Conservation (phyloP, 1,140 invertebrate species). For the Phthorimaea operculella region DNA sequence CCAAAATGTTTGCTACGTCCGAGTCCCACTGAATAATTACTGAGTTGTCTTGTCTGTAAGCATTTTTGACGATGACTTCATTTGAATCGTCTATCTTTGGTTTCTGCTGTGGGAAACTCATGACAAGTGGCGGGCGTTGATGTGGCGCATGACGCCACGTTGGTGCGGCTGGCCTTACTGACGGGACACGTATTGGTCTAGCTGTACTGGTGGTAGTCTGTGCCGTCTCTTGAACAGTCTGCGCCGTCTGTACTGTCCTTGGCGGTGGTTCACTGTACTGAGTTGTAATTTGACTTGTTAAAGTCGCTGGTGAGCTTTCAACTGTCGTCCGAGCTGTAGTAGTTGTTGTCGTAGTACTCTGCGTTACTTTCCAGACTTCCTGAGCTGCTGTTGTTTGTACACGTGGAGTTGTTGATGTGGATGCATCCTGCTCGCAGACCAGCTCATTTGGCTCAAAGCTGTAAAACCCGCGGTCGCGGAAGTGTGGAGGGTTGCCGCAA, state of each 20-base stretch:
- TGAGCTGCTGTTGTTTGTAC: constrained; percentile 23
- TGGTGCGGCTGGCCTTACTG: constrained; percentile 45
- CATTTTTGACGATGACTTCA: constrained; percentile 87
- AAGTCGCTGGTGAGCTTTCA: constrained; percentile 28
- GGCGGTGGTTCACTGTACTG: constrained; percentile 43
- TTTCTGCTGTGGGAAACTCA: constrained; percentile 75
- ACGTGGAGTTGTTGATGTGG: constrained; percentile 25
- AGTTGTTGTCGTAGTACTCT: constrained; percentile 28
- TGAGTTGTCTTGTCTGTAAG: constrained; percentile 85
- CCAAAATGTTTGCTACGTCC: constrained; percentile 83
- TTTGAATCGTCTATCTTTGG: constrained; percentile 72
- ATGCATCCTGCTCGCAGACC: constrained; percentile 61
- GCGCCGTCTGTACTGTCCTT: constrained; percentile 25
- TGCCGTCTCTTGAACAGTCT: constrained; percentile 28
- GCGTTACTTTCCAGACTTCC: constrained; percentile 25
- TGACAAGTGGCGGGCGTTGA: constrained; percentile 76
- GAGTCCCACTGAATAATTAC: constrained; percentile 94
- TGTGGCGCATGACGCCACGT: constrained; percentile 61
- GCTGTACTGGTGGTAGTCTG: constrained; percentile 23
- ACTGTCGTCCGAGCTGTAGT: constrained; percentile 36
- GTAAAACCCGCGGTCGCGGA: constrained; percentile 86
- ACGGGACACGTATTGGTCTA: constrained; percentile 37
- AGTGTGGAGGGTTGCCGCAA: constrained; percentile 83
- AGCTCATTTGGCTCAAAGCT: constrained; percentile 83
- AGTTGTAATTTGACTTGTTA: constrained; percentile 43